A percentile compares a stretch with the other conserved stretches of the same genome.
phyloP scores from a whole-genome alignment of 2,888 invertebrate species.

The Eupithecia abbreviata region DNA sequence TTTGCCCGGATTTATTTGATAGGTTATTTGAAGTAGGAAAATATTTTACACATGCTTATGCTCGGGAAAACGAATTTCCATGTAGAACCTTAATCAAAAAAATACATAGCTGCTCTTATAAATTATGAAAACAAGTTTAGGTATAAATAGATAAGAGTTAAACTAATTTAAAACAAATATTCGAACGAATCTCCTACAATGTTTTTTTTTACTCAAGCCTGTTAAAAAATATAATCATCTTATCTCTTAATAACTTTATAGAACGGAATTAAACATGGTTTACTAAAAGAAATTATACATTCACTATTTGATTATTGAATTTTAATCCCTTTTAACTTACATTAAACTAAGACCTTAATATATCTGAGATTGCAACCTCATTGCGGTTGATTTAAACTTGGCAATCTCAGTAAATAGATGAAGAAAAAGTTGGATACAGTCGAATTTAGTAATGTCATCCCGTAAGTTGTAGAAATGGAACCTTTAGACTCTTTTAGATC shows the following conservation, averaged over 20 bases:
- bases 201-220: too few relatives aligned
- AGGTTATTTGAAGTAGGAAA: neutral
- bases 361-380: neutral
- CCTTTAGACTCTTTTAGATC: neutral
- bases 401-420: neutral
- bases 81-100: too few relatives aligned
- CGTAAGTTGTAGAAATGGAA: neutral
- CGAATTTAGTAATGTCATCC: neutral
- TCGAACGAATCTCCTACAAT: too few relatives aligned
- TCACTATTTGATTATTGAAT: too few relatives aligned
- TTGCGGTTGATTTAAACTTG: neutral
- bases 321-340: neutral
- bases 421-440: neutral
- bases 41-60: neutral
- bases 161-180: too few relatives aligned
- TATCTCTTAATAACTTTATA: too few relatives aligned
- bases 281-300: too few relatives aligned
- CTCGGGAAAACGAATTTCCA: neutral
- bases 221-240: too few relatives aligned
- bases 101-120: too few relatives aligned
- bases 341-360: neutral
- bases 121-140: too few relatives aligned
- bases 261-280: too few relatives aligned
- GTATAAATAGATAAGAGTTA: neutral
- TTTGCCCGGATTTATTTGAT: slow-evolving; percentile 5